Evolutionary conservation across 1,140 invertebrate species (phyloP).

Genomic region (Pseudachorutes palmiensis): DNA sequence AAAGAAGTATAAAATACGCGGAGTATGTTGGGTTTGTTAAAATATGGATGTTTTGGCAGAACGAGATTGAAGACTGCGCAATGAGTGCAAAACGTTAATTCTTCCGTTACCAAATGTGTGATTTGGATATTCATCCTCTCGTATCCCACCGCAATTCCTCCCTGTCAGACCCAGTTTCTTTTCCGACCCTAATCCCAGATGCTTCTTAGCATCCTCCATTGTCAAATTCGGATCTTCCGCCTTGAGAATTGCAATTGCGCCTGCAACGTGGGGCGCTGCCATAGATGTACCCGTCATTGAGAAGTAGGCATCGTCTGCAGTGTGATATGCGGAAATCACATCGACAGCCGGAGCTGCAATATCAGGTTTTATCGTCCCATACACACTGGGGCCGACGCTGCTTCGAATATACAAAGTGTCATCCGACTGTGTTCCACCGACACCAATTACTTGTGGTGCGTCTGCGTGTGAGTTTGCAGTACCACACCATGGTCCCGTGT

Average conservation of each 20-base stretch:
- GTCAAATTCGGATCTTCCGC: neutral
- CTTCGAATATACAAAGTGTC: neutral
- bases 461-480: constrained; percentile 4
- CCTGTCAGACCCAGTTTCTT: neutral
- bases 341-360: constrained; percentile 17
- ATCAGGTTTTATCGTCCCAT: constrained; percentile 19
- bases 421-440: neutral
- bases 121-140: constrained; percentile 9
- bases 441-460: constrained; percentile 10
- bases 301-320: constrained; percentile 1
- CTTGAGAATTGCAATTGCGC: constrained; percentile 1
- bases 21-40: too few relatives aligned
- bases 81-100: constrained; percentile 15
- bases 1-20: too few relatives aligned
- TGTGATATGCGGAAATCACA: constrained; percentile 12
- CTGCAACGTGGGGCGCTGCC: constrained; percentile 18
- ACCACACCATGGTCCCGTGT: constrained; percentile 8
- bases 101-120: constrained; percentile 4
- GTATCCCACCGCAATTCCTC: neutral
- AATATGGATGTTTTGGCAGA: too few relatives aligned
- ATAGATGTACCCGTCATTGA: constrained; percentile 9
- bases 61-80: too few relatives aligned
- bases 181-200: neutral
- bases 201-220: neutral
- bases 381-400: constrained; percentile 3